Evolutionary conservation across 2,113 vertebrate genomes (phyloP).

Genomic region (Pluvialis apricaria): DNA sequence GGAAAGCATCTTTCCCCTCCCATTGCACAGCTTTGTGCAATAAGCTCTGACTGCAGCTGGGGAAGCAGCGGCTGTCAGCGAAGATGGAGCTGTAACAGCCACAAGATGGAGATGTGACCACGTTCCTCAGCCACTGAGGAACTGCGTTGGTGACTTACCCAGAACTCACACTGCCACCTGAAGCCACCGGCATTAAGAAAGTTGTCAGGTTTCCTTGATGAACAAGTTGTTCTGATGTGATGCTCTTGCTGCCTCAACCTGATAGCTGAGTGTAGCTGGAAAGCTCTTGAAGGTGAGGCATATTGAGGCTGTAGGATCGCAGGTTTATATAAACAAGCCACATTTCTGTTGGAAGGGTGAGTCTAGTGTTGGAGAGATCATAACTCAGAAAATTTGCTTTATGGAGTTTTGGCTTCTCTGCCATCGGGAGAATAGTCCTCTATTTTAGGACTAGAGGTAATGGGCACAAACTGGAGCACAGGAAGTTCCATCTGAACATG

Average conservation of each 20-base stretch:
- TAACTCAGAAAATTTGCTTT: neutral
- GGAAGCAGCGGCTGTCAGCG: neutral
- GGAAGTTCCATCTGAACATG: no score
- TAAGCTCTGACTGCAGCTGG: neutral
- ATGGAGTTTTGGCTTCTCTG: neutral
- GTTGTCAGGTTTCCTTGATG: neutral
- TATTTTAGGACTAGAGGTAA: no score
- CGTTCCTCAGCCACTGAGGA: fast-evolving
- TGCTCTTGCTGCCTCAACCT: neutral
- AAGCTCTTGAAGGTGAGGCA: neutral
- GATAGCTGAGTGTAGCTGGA: neutral
- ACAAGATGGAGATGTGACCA: slow-evolving; percentile 43
- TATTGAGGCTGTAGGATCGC: neutral
- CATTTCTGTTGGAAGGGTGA: neutral
- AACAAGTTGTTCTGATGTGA: neutral
- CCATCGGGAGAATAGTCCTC: no score
- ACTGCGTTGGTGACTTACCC: neutral
- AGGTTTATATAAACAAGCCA: neutral
- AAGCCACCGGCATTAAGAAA: neutral
- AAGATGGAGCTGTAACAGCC: neutral
- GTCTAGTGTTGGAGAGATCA: neutral
- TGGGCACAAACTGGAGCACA: no score
- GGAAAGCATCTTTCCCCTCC: neutral
- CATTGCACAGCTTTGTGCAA: neutral
- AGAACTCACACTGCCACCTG: neutral